Evolutionary conservation across 2,113 vertebrate genomes (phyloP), one percentile per base, ranked within the genome.

Genomic region (Pseudopodoces humilis): DNA sequence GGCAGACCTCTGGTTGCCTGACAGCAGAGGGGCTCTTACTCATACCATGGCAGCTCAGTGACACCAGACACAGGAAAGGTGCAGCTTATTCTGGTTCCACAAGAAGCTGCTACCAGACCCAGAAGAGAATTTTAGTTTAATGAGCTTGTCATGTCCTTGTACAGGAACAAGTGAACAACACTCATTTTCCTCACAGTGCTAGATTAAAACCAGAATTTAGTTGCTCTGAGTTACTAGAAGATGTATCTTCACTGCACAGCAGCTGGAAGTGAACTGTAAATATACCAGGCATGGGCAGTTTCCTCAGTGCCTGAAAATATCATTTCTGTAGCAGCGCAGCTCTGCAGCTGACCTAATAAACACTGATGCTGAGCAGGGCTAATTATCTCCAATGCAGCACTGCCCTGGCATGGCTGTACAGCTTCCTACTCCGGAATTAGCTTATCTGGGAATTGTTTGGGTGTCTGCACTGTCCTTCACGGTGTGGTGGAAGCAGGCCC

Each of bases 401-500:
- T 86, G 77, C 69, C 15, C 64, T 93, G 83, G 83, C 83, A 25
- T 33, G 55, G 80, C 72, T 60, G 39, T 47, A 24, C 3, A 2
- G 86, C 68, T 88, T 71, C 55, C 81, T 0, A 0, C 86, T 88
- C 56, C 2, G 10, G 78, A 94, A 93, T 94, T 60, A 94, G 82
- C 75, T 85, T 68, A 76, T 53, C 82, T 79, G 60, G 44, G 72
- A 37, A 69, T 70, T 31, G 46, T 90, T 63, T 92, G 79, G 70
- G 71, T 83, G 86, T 83, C 91, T 97, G 83, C 52, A 33, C 86
- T 93, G 90, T 25, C 91, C 96, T 97, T 96, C 95, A 95, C 14
- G 80, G 59, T 75, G 7, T 64, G 69, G 39, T 93, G 83, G 68
- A 77, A 86, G 60, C 18, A 10, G 59, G 50, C 71, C 55, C 70